A percentile compares a stretch with the other conserved stretches of the same genome.
Evolutionary conservation across 2,888 invertebrate genomes (phyloP).

Genomic region (Calephelis perditalis): DNA sequence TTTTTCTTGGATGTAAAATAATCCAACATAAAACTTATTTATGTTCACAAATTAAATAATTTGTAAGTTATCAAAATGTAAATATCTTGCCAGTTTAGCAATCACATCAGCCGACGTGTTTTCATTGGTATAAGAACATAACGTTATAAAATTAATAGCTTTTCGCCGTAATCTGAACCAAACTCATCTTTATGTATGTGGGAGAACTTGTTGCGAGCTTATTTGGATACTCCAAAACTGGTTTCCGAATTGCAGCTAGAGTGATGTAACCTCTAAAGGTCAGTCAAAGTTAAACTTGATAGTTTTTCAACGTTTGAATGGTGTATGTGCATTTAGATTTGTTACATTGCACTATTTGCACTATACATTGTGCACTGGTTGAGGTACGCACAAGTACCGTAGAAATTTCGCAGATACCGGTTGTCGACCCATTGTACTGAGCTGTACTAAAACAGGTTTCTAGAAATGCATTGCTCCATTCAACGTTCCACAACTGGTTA

Average conservation of each 20-base stretch:
- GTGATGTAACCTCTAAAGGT: slow-evolving; percentile 42
- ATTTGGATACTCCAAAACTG: slow-evolving; percentile 48
- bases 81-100: background rate
- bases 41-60: too few relatives aligned
- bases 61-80: too few relatives aligned
- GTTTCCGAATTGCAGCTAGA: slow-evolving; percentile 45
- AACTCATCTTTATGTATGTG: slow-evolving; percentile 31
- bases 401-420: slow-evolving; percentile 29
- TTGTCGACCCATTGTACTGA: slow-evolving; percentile 40
- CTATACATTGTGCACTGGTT: slow-evolving; percentile 14
- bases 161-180: background rate
- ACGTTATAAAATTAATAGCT: background rate
- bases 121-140: background rate
- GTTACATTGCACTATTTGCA: background rate
- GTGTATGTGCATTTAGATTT: too few relatives aligned
- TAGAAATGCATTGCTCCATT: slow-evolving; percentile 48
- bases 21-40: too few relatives aligned
- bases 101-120: background rate
- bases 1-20: too few relatives aligned
- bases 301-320: background rate
- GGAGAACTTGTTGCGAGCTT: slow-evolving; percentile 34
- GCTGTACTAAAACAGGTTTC: slow-evolving; percentile 60
- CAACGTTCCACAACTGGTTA: slow-evolving; percentile 12
- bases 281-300: slow-evolving; percentile 14
- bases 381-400: slow-evolving; percentile 26